Percentiles rank a stretch among this genome's conserved stretches.
Evolutionary conservation across 2,113 vertebrate species (phyloP).

Genomic region (Xiphophorus maculatus): DNA sequence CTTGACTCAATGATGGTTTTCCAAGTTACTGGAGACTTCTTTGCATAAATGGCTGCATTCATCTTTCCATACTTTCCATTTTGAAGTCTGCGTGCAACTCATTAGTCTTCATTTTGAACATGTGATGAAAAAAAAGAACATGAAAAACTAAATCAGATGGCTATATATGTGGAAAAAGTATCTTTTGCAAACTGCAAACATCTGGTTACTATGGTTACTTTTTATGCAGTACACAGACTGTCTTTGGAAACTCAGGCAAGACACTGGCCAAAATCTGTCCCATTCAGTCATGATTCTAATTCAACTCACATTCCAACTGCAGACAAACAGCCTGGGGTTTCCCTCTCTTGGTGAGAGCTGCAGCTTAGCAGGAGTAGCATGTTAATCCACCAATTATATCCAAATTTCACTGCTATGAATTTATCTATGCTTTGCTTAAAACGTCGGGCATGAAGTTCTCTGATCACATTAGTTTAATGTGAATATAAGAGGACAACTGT

Average conservation of each 20-base stretch:
- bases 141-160: neutral
- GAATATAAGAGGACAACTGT: neutral
- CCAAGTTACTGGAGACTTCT: neutral
- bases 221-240: neutral
- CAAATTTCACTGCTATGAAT: neutral
- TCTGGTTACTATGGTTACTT: neutral
- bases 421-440: neutral
- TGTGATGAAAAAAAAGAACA: neutral
- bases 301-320: conserved; percentile 44
- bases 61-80: neutral
- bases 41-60: neutral
- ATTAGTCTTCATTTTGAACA: neutral
- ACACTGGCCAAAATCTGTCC: conserved; percentile 16
- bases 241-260: neutral
- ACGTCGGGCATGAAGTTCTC: neutral
- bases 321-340: conserved; percentile 19
- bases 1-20: neutral
- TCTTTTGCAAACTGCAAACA: neutral
- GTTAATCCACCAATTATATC: neutral
- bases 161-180: neutral
- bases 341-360: conserved; percentile 20
- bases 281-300: conserved; percentile 37
- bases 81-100: neutral
- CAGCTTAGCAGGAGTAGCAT: conserved; percentile 1
- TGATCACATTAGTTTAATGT: neutral